A percentile compares a stretch with the other conserved stretches of the same genome.
These are phyloP conservation scores for Drosophila murphyi DNA, from an alignment of 1,140 invertebrate genomes.

Conservation along the genomic window DNA sequence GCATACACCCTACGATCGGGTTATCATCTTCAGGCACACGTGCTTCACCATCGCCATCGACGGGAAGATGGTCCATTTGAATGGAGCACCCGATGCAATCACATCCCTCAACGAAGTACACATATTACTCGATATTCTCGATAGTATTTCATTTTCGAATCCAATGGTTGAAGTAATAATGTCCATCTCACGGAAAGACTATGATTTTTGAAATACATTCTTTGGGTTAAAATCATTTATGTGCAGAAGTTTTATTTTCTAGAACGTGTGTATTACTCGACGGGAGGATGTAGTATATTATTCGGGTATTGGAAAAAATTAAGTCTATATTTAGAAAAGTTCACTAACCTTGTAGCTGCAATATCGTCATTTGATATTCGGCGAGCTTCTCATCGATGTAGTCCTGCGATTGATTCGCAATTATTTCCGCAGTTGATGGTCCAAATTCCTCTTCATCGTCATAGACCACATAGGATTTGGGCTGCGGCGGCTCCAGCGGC, in stretches of 20 bases:
- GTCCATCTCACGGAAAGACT: conserved; percentile 30
- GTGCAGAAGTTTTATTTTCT: too few relatives aligned
- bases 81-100: conserved; percentile 71
- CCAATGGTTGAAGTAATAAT: conserved; percentile 60
- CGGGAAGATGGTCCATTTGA: conserved; percentile 74
- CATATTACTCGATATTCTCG: conserved; percentile 73
- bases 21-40: conserved; percentile 77
- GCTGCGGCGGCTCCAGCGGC: conserved; percentile 88
- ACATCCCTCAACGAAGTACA: conserved; percentile 59
- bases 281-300: too few relatives aligned
- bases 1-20: conserved; percentile 70
- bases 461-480: conserved; percentile 86
- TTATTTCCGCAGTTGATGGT: conserved; percentile 94
- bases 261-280: too few relatives aligned
- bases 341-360: conserved; percentile 92
- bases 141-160: conserved; percentile 58
- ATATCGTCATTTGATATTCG: conserved; percentile 96
- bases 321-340: not conserved
- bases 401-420: conserved; percentile 96
- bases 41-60: conserved; percentile 73
- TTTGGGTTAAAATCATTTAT: too few relatives aligned
- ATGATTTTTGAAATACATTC: not conserved
- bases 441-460: conserved; percentile 90
- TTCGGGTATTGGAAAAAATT: too few relatives aligned
- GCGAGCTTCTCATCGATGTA: conserved; percentile 97